Evolutionary conservation across 2,888 invertebrate species (phyloP), one percentile per base, ranked within the genome.

Genomic region (Hypselothyrea guttata): DNA sequence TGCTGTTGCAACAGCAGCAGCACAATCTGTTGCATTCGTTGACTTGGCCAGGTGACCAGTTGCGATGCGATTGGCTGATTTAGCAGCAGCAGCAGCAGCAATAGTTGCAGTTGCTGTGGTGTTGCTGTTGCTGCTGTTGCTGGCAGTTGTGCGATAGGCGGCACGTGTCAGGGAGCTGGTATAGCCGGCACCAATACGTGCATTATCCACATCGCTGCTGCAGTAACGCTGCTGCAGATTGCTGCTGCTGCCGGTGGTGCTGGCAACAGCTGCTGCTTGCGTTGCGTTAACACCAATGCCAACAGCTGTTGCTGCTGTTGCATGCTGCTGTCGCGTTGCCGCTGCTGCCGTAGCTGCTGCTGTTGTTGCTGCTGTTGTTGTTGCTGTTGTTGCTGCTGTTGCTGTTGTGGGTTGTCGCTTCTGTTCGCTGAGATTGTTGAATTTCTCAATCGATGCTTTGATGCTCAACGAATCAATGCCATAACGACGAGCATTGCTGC

Each of bases 381-480:
- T 8, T 11, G 33, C 45, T 37, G 35, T 4, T 31, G 48, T 11
- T 41, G 7, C 73, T 51, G 37, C 9, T n/a, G 38, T 9, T 40
- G 55, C 1, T 11, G 41, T 33, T 15, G 41, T 66, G n/a, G 87
- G 86, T 30, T 79, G 71, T 44, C 87, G 87, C 55, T 89, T 89
- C 34, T 87, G 88, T 54, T 87, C 87, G 49, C 88, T 89, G 4
- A 87, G 84, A 66, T 77, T 89, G 57, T 89, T 89, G 33, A 89
- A 89, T 42, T 89, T 89, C 61, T 89, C 89, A 12, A 89, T 89
- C 30, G 89, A 89, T 5, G 87, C 89, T 54, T 87, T 87, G 22
- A 89, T 89, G 59, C 89, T 88, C 37, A 75, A 70, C 16, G 89
- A 86, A 58, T 89, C 89, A 55, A 89, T 89, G 22, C 84, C 71